Percentiles rank a stretch among this genome's conserved stretches.
Conservation (phyloP, 2,888 invertebrate species). For the Sinelater perroti region DNA sequence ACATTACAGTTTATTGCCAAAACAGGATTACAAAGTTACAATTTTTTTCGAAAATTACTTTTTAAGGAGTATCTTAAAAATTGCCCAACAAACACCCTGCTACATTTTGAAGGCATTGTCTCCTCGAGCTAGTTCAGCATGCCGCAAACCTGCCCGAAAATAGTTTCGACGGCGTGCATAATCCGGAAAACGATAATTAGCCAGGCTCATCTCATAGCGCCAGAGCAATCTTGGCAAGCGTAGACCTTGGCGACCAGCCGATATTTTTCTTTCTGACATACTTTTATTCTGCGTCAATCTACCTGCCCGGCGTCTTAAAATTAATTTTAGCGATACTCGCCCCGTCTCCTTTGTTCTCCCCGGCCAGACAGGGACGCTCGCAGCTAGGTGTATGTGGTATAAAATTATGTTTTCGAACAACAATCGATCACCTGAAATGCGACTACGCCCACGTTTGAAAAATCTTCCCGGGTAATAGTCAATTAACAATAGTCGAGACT, state of each 20-base stretch:
- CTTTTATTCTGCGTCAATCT: conserved; percentile 47
- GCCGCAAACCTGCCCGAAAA: too few relatives aligned
- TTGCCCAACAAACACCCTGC: too few relatives aligned
- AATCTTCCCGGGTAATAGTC: conserved; percentile 47
- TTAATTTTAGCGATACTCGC: conserved; percentile 46
- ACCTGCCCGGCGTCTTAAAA: conserved; percentile 48
- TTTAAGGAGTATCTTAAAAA: too few relatives aligned
- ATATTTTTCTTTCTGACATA: conserved; percentile 50
- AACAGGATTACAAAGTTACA: too few relatives aligned
- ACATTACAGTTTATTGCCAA: too few relatives aligned
- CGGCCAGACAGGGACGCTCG: conserved; percentile 35
- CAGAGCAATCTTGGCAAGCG: conserved; percentile 34
- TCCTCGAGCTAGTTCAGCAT: too few relatives aligned
- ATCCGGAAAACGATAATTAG: conserved; percentile 35
- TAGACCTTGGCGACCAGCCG: conserved; percentile 46
- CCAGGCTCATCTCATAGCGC: conserved; percentile 18
- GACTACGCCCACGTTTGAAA: conserved; percentile 53
- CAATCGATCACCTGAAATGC: conserved; percentile 51
- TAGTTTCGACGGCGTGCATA: conserved; percentile 3
- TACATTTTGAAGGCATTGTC: too few relatives aligned
- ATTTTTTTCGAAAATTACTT: too few relatives aligned
- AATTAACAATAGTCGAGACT: conserved; percentile 42
- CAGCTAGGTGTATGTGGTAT: conserved; percentile 39
- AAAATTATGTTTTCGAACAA: conserved; percentile 48
- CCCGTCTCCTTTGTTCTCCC: conserved; percentile 40